Percentiles rank a stretch among this genome's conserved stretches.
These are phyloP conservation scores for Sinohyriopsis cumingii DNA, from an alignment of 2,888 invertebrate genomes.

Conservation along the genomic window DNA sequence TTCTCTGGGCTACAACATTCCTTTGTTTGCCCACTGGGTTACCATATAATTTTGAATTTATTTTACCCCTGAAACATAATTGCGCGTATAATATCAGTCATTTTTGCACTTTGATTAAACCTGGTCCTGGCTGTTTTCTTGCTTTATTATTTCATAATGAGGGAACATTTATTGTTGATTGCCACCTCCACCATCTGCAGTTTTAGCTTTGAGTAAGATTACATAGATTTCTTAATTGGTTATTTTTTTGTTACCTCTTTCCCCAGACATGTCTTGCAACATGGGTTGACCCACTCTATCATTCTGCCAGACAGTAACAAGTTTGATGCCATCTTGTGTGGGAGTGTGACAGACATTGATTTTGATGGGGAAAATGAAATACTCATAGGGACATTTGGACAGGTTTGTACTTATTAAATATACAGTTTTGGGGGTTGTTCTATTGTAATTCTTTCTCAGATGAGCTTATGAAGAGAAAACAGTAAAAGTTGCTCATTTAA, in stretches of 20 bases:
- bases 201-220: not conserved
- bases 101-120: too few relatives aligned
- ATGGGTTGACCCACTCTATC: constrained; percentile 60
- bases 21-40: not conserved
- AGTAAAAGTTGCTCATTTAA: too few relatives aligned
- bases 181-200: too few relatives aligned
- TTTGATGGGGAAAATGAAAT: constrained; percentile 82
- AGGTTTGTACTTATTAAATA: constrained; percentile 69
- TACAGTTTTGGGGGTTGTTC: not conserved
- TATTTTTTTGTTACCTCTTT: not conserved
- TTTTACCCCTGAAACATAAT: too few relatives aligned
- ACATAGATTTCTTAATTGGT: not conserved
- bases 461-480: too few relatives aligned
- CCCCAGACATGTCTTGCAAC: constrained; percentile 62
- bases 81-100: too few relatives aligned
- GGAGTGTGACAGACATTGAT: constrained; percentile 80
- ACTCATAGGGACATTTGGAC: constrained; percentile 80
- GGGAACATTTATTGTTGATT: too few relatives aligned
- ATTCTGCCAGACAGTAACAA: constrained; percentile 74
- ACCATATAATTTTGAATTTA: too few relatives aligned
- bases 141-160: too few relatives aligned
- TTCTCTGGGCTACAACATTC: not conserved
- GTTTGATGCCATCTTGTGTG: constrained; percentile 78
- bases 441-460: too few relatives aligned
- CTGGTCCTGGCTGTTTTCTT: too few relatives aligned